Evolutionary conservation across 2,888 invertebrate species (phyloP), one percentile per base, ranked within the genome.

Genomic region (Drosophila borborema): DNA sequence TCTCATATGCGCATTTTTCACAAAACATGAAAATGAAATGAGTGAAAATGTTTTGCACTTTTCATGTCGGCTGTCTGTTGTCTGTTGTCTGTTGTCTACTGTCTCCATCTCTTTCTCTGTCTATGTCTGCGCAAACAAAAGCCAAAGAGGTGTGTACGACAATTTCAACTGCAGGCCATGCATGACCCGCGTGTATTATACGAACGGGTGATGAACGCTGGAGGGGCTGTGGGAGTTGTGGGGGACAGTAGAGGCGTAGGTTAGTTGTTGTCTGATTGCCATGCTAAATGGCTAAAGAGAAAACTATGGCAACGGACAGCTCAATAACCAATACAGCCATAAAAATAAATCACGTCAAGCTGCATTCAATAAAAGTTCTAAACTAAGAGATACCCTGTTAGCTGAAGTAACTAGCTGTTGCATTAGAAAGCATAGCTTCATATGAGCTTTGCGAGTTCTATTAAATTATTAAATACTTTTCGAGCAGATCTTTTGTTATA

Each of bases 21-120:
- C 80, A 61, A 61, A 72, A 80, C 80, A 73, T 85, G 87, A 85
- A 85, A 85, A 87, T 82, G 67, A 86, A 84, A 79, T 72, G 84
- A 82, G 85, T 87, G 85, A 85, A 85, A 85, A 87, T 73, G 72
- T 77, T 84, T 76, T 71, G 87, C 87, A 84, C 74, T 64, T 64
- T 63, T 48, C 51, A 28, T 16, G 60, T 55, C 53, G 40, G 8
- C 18, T 51, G 49, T 31, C 49, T 23, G 20, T 16, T 48, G 49
- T 31, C 49, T 49, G 1, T 18, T 34, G 45, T 59, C 3, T 56
- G n/a, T 16, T 48, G 49, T 31, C 49, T 49, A 1, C 34, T 34
- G 45, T 59, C 3, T 56, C 20, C 51, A 9, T 55, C 4, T 55
- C 10, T 62, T 9, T 36, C 8, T 45, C 5, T 23, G n/a, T 46